Evolutionary conservation across 2,888 invertebrate genomes (phyloP).

Genomic region (Platyscelio sp.): DNA sequence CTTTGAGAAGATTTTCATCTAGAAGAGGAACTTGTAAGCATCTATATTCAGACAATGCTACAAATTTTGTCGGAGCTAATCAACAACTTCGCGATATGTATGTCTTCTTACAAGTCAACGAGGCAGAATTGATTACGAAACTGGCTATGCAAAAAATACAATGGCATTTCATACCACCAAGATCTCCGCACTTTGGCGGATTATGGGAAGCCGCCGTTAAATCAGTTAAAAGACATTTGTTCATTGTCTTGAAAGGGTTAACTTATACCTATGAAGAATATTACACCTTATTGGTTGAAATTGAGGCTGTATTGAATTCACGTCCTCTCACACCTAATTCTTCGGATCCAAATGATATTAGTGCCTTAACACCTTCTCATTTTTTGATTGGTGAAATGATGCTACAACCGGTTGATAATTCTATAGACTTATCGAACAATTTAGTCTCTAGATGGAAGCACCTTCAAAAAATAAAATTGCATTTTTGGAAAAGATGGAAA

Average conservation of each 20-base stretch:
- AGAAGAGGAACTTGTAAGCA: conserved; percentile 24
- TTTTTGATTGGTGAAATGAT: conserved; percentile 73
- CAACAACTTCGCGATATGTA: background rate
- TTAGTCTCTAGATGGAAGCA: conserved; percentile 62
- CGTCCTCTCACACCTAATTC: conserved; percentile 75
- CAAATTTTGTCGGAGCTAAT: conserved; percentile 28
- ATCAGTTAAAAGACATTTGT: conserved; percentile 52
- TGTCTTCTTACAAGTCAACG: background rate
- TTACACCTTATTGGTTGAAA: conserved; percentile 69
- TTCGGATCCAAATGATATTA: conserved; percentile 70
- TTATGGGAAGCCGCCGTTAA: conserved; percentile 72
- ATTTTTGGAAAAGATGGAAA: conserved; percentile 64
- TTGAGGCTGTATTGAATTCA: conserved; percentile 78
- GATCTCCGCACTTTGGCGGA: conserved; percentile 71
- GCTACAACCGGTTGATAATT: conserved; percentile 4
- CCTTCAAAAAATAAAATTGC: conserved; percentile 54
- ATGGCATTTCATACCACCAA: conserved; percentile 65
- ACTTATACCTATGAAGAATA: conserved; percentile 67
- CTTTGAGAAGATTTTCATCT: conserved; percentile 14
- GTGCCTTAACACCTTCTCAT: conserved; percentile 77
- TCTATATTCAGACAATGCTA: conserved; percentile 31
- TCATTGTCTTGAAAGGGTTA: background rate
- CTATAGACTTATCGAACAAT: conserved; percentile 20
- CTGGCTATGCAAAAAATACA: conserved; percentile 2
- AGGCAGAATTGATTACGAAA: background rate